Base-by-base conservation (phyloP, 1,140 invertebrate species). In the Ruditapes philippinarum region DNA sequence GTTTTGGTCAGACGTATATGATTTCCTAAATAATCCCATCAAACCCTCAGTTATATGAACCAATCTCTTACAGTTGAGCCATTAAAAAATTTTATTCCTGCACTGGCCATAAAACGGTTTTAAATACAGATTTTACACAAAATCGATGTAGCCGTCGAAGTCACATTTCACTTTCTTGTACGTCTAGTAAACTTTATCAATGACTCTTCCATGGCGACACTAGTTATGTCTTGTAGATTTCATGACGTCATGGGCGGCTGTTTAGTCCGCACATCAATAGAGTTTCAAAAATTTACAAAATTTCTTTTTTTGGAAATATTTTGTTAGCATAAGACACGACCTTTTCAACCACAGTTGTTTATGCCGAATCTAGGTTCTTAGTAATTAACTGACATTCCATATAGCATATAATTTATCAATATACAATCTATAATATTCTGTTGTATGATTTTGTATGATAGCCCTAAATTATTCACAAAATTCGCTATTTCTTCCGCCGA, bases 91-190 rank as follows among this genome's bases (percentile, higher is more conserved):
- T n/a, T n/a, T n/a, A n/a, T n/a, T n/a, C n/a, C n/a, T n/a, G n/a
- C n/a, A n/a, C n/a, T n/a, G n/a, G n/a, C 14, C 11, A 14, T 38
- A 31, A 11, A 74, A 22, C 19, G 36, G 28, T 19, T 36, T 22
- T 45, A 82, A 28, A 65, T 82, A 65, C 17, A 4, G 7, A 40
- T n/a, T 28, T 82, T 1, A 57, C 54, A 22, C 19, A 28, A 42
- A 57, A 31, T 60, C 70, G 74, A 25, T 76, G 49, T 5, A 51
- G 14, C 5, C 25, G 33, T 9, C 82, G 33, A 49, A 84, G 73
- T 45, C 65, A 4, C 82, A 14, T 51, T 84, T 84, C 7, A 65
- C 82, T 14, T 68, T 40, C 42, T 70, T 84, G 42, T 73, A 84
- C 17, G 25, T 22, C 36, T 25, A 54, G 19, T 74, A 76, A 1